Evolutionary conservation across 2,113 vertebrate genomes (phyloP).

Genomic region (Nestor notabilis): DNA sequence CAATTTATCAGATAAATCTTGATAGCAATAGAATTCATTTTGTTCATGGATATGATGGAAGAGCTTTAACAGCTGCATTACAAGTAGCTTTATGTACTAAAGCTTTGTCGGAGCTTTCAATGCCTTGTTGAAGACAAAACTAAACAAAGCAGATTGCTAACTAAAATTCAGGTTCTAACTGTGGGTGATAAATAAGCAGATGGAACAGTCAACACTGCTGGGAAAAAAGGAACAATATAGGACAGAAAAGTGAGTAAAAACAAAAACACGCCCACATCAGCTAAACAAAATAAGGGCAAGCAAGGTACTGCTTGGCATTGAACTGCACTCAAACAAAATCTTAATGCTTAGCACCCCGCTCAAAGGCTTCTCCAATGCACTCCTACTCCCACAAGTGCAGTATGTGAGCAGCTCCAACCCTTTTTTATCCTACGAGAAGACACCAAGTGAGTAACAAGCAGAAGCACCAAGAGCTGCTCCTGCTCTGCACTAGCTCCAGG

Average conservation of each 20-base stretch:
- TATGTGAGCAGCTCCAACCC: neutral
- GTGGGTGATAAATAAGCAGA: constrained; percentile 59
- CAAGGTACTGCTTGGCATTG: neutral
- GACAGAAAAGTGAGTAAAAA: constrained; percentile 18
- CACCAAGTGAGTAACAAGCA: accelerated
- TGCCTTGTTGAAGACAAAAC: constrained; percentile 46
- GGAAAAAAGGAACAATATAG: constrained; percentile 1
- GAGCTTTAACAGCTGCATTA: constrained; percentile 51
- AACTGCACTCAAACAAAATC: neutral
- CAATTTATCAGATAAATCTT: constrained; percentile 54
- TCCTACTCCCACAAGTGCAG: accelerated
- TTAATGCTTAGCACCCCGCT: neutral
- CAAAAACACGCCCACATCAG: constrained; percentile 29
- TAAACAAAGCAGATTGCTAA: constrained; percentile 60
- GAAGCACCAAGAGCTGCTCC: neutral
- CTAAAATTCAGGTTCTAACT: constrained; percentile 29
- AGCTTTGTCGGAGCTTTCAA: constrained; percentile 35
- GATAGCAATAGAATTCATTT: constrained; percentile 41
- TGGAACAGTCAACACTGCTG: constrained; percentile 38
- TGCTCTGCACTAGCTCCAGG: accelerated
- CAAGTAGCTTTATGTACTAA: constrained; percentile 38
- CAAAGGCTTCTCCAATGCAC: neutral
- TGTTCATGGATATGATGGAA: constrained; percentile 38
- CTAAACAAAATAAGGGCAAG: constrained; percentile 6
- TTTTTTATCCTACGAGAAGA: neutral